Evolutionary conservation across 23 tunicate species (phyloP).

Genomic region (Aplidium turbinatum): DNA sequence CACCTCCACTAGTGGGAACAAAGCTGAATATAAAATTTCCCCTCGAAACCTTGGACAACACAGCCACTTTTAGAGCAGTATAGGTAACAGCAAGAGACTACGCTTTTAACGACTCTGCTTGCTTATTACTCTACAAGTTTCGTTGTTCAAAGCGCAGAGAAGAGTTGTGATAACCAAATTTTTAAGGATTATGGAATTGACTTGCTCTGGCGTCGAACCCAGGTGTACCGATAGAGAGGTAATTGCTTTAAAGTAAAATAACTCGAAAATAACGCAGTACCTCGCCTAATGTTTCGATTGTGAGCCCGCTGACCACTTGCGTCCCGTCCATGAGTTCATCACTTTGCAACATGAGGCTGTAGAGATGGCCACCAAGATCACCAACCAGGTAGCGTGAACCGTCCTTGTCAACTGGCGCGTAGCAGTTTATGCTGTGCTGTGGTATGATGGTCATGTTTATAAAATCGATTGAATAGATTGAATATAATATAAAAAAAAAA

Average conservation of each 20-base stretch:
- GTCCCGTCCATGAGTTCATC: conserved; percentile 58
- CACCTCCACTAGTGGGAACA: too few relatives aligned
- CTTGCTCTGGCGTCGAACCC: not conserved
- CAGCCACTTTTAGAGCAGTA: too few relatives aligned
- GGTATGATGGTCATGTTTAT: not conserved
- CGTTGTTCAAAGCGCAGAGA: too few relatives aligned
- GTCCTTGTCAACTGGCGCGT: conserved; percentile 72
- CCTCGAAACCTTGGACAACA: too few relatives aligned
- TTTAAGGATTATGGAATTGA: too few relatives aligned
- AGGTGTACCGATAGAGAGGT: not conserved
- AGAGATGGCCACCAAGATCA: conserved; percentile 79
- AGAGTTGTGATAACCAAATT: too few relatives aligned
- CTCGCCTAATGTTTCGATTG: conserved; percentile 77
- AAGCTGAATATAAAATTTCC: too few relatives aligned
- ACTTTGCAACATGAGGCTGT: conserved; percentile 65
- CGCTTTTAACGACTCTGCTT: too few relatives aligned
- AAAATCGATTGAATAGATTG: not conserved
- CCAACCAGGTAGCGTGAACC: conserved; percentile 84
- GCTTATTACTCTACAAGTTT: too few relatives aligned
- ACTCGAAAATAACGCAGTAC: too few relatives aligned
- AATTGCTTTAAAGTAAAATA: too few relatives aligned
- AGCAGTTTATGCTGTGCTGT: conserved; percentile 78
- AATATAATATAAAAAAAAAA: not conserved
- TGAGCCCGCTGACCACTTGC: conserved; percentile 52
- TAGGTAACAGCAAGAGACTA: too few relatives aligned